phyloP scores from a whole-genome alignment of 2,113 vertebrate genomes.

The Osmerus mordax region DNA sequence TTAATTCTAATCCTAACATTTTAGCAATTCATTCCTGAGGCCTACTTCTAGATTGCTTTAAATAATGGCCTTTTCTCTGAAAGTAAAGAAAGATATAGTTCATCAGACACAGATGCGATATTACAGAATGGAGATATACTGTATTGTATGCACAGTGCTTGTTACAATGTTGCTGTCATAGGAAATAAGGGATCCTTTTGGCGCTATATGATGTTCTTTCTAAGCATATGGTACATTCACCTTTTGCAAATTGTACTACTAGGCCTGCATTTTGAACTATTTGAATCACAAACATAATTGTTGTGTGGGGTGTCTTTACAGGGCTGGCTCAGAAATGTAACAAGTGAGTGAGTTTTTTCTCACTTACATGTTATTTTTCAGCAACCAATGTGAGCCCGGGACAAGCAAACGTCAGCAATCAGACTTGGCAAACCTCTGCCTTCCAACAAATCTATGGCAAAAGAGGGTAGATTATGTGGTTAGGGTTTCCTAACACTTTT shows the following conservation, averaged over 20 bases:
- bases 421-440: background rate
- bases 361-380: conserved; percentile 58
- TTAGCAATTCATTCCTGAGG: conserved; percentile 20
- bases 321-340: conserved; percentile 29
- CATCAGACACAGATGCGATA: background rate
- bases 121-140: background rate
- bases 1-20: conserved; percentile 30
- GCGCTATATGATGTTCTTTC: too few relatives aligned
- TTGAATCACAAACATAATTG: too few relatives aligned
- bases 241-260: too few relatives aligned
- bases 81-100: background rate
- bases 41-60: conserved; percentile 14
- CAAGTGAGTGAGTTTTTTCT: conserved; percentile 70
- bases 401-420: conserved; percentile 44
- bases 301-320: background rate
- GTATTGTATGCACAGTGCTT: background rate
- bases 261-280: too few relatives aligned
- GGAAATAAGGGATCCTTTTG: too few relatives aligned
- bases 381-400: conserved; percentile 47
- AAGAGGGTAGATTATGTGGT: conserved; percentile 12
- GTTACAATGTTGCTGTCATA: too few relatives aligned
- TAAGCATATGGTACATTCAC: too few relatives aligned
- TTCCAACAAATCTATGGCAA: conserved; percentile 6
- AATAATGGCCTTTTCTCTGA: background rate
- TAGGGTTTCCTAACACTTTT: background rate